Conservation (phyloP, 2,113 vertebrate species). For the Mormyrus iriodes region DNA sequence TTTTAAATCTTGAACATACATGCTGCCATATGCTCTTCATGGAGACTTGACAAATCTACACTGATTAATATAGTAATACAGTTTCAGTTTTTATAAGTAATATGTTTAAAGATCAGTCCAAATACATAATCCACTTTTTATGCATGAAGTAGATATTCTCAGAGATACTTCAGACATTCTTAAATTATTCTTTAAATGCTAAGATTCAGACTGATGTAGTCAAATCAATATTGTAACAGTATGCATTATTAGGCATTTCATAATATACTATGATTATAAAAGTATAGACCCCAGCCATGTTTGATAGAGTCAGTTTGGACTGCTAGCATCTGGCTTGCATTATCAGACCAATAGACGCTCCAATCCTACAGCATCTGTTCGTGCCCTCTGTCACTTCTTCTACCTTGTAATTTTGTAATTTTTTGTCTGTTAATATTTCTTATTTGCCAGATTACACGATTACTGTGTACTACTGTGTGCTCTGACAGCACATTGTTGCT, state of each 20-base stretch:
- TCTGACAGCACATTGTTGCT: background rate
- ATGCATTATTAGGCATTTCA: background rate
- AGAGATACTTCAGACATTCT: background rate
- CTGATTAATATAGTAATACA: background rate
- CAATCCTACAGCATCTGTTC: background rate
- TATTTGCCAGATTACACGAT: background rate
- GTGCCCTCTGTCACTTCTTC: background rate
- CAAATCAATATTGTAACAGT: background rate
- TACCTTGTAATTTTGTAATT: background rate
- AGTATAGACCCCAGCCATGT: background rate
- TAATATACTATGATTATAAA: background rate
- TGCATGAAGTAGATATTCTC: background rate
- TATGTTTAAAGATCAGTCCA: background rate
- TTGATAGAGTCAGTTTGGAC: background rate
- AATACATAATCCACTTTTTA: background rate
- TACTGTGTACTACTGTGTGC: background rate
- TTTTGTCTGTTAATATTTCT: background rate
- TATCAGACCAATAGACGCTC: background rate
- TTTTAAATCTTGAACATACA: background rate
- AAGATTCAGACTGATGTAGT: background rate
- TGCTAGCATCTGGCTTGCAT: background rate
- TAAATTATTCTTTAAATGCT: background rate
- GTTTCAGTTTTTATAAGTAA: background rate
- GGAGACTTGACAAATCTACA: background rate
- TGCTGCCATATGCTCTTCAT: background rate